These are phyloP conservation scores for Disparrhopalites patrizii DNA, from an alignment of 2,888 invertebrate species.

Conservation along the genomic window DNA sequence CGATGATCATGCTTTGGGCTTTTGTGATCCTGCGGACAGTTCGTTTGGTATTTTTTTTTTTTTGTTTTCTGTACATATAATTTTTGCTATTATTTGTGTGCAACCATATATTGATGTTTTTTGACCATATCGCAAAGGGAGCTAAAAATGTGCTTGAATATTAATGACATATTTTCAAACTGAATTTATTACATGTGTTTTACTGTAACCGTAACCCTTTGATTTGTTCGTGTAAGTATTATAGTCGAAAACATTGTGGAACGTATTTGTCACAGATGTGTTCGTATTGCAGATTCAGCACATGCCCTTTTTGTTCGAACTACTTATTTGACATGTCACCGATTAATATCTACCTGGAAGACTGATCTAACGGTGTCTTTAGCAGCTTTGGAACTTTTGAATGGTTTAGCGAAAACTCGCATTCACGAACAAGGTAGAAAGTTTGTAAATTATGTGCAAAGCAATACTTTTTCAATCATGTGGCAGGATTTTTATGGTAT, in stretches of 20 bases:
- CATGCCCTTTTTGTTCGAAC: constrained; percentile 86
- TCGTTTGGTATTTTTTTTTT: constrained; percentile 43
- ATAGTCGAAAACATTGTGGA: no score
- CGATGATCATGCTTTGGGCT: constrained; percentile 47
- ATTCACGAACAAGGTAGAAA: constrained; percentile 77
- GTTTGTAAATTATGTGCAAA: neutral
- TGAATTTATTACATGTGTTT: neutral
- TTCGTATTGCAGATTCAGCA: constrained; percentile 68
- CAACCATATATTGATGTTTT: no score
- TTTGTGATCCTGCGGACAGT: constrained; percentile 37
- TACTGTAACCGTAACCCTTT: no score
- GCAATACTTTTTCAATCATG: neutral
- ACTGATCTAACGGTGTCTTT: constrained; percentile 88
- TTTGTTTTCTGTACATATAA: neutral
- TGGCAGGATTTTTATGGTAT: neutral
- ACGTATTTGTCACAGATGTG: no score
- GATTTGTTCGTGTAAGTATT: no score
- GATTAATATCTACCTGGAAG: constrained; percentile 93
- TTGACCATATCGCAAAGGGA: no score
- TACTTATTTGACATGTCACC: constrained; percentile 89
- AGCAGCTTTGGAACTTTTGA: constrained; percentile 85
- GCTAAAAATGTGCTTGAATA: no score
- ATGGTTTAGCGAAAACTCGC: constrained; percentile 83
- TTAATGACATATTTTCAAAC: neutral
- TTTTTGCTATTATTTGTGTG: neutral